phyloP scores from a whole-genome alignment of 2,113 vertebrate species.

The Nothocercus julius region DNA sequence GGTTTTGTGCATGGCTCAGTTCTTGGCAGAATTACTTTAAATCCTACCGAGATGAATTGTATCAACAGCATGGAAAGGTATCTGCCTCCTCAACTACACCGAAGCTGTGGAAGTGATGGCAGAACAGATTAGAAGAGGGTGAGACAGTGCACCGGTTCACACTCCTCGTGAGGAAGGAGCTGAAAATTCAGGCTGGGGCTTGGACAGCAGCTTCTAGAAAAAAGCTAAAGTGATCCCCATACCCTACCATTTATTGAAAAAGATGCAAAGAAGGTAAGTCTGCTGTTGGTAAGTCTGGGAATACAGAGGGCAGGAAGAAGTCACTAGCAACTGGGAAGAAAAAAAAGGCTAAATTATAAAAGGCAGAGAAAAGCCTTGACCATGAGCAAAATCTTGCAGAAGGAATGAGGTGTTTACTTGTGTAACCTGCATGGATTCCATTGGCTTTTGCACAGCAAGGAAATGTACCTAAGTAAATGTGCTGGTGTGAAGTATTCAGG shows the following conservation, averaged over 20 bases:
- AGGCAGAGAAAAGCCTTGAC: background rate
- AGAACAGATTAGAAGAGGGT: background rate
- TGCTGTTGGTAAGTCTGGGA: background rate
- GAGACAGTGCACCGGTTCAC: background rate
- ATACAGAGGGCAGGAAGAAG: background rate
- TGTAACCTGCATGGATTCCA: background rate
- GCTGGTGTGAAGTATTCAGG: constrained; percentile 11
- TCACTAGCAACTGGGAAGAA: background rate
- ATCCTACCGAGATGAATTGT: background rate
- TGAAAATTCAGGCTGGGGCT: background rate
- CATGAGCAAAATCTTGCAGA: background rate
- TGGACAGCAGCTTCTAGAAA: background rate
- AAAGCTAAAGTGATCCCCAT: background rate
- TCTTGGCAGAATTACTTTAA: background rate
- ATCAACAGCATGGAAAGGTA: background rate
- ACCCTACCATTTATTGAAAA: background rate
- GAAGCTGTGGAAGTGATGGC: background rate
- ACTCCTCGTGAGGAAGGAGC: background rate
- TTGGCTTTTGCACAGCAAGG: background rate
- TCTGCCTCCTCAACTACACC: background rate
- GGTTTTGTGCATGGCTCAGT: rapidly evolving
- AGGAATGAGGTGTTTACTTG: background rate
- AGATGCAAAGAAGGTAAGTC: background rate
- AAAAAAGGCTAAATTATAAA: background rate
- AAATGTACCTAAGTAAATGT: constrained; percentile 31